These are phyloP conservation scores for Ceraclea dissimilis DNA, from an alignment of 2,888 invertebrate species.

Conservation along the genomic window DNA sequence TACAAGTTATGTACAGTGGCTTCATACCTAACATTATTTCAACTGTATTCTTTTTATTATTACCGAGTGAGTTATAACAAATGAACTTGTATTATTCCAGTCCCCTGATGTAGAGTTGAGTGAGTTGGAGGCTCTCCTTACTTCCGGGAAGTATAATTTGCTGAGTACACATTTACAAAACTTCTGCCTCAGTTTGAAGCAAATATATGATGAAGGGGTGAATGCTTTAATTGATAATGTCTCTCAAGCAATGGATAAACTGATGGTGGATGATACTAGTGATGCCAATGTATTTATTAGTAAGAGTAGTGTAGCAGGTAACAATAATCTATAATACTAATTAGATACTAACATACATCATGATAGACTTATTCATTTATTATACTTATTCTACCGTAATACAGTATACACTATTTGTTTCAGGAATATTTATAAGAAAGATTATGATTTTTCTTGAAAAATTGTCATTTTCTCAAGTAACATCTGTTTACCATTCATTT, in stretches of 20 bases:
- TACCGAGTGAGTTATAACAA: too few relatives aligned
- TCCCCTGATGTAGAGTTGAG: conserved; percentile 70
- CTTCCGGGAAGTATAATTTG: conserved; percentile 52
- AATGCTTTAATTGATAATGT: conserved; percentile 58
- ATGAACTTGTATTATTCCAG: too few relatives aligned
- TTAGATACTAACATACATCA: background rate
- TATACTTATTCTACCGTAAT: too few relatives aligned
- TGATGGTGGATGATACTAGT: conserved; percentile 48
- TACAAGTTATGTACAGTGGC: too few relatives aligned
- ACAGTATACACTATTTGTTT: too few relatives aligned
- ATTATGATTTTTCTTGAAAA: conserved; percentile 76
- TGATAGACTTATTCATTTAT: too few relatives aligned
- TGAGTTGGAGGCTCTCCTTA: conserved; percentile 58
- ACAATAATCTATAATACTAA: background rate
- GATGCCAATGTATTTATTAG: conserved; percentile 47
- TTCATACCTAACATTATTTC: too few relatives aligned
- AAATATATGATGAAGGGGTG: conserved; percentile 54
- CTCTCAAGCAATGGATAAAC: conserved; percentile 50
- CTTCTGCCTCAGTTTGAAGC: conserved; percentile 52
- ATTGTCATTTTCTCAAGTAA: conserved; percentile 76
- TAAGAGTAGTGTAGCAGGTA: conserved; percentile 63
- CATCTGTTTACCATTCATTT: conserved; percentile 64
- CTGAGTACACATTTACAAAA: conserved; percentile 50
- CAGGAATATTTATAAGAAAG: conserved; percentile 75
- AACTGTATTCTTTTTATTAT: too few relatives aligned